These are phyloP conservation scores for Stichodactyla mertensii DNA, from an alignment of 64 coral and sea anemone genomes.

Conservation along the genomic window DNA sequence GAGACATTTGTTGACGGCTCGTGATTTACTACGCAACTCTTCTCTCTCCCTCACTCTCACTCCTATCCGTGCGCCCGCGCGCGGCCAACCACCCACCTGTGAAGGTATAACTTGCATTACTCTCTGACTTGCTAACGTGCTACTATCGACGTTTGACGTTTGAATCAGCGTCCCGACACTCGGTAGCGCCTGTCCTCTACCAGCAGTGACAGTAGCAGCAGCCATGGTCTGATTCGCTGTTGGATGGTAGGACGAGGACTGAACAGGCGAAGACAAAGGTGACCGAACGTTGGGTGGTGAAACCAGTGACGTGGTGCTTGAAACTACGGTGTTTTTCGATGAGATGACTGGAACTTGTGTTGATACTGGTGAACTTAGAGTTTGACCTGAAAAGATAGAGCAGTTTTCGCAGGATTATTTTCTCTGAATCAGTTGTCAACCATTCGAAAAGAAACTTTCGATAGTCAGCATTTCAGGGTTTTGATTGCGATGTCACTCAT, in stretches of 20 bases:
- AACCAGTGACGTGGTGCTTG: background rate
- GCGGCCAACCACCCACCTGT: background rate
- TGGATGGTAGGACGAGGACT: background rate
- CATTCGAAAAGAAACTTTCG: too few relatives aligned
- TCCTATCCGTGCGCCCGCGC: background rate
- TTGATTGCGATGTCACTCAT: too few relatives aligned
- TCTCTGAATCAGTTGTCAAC: too few relatives aligned
- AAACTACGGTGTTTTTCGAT: background rate
- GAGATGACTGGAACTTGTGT: background rate
- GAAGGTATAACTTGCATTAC: background rate
- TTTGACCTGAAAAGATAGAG: background rate
- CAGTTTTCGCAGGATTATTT: background rate
- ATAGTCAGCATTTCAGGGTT: too few relatives aligned
- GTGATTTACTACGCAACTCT: too few relatives aligned
- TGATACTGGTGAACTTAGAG: background rate
- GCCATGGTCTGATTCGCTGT: constrained; percentile 6
- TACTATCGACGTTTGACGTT: background rate
- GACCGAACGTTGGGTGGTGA: background rate
- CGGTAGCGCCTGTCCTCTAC: background rate
- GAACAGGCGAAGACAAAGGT: background rate
- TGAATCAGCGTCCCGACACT: constrained; percentile 21
- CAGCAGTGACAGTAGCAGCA: background rate
- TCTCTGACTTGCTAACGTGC: background rate
- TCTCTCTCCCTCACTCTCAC: too few relatives aligned
- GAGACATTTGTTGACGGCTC: too few relatives aligned